A percentile compares a stretch with the other conserved stretches of the same genome.
These are phyloP conservation scores for Cyprinella venusta DNA, from an alignment of 2,797 vertebrate species.

Conservation along the genomic window DNA sequence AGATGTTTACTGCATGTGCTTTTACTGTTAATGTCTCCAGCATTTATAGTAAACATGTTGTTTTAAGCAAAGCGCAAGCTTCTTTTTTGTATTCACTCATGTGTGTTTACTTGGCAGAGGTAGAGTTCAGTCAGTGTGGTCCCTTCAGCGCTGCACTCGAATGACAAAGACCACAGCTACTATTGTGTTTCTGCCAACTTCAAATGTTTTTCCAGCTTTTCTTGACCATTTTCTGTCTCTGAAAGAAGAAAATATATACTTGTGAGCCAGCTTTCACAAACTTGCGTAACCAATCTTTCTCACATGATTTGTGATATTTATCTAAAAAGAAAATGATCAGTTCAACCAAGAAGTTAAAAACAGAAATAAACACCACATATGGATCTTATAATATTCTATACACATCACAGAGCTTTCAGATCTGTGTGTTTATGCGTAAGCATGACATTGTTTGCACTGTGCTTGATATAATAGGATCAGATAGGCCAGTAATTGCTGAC, in stretches of 20 bases:
- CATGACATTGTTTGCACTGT: neutral
- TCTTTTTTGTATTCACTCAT: constrained; percentile 33
- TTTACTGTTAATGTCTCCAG: neutral
- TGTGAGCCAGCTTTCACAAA: neutral
- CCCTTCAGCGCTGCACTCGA: constrained; percentile 9
- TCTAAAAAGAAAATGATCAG: neutral
- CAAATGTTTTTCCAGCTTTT: neutral
- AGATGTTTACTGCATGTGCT: neutral
- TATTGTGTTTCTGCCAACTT: constrained; percentile 32
- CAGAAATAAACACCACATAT: neutral
- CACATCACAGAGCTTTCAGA: neutral
- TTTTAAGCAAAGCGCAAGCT: neutral
- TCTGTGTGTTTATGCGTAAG: neutral
- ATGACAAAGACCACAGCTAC: constrained; percentile 49
- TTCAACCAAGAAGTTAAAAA: neutral
- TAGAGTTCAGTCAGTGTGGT: constrained; percentile 40
- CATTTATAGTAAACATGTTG: constrained; percentile 11
- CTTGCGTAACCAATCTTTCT: neutral
- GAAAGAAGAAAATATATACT: constrained; percentile 14
- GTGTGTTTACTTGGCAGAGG: constrained; percentile 16
- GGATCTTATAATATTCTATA: neutral
- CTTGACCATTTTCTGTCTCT: neutral
- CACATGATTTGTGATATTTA: neutral
- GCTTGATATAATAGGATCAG: constrained; percentile 13
- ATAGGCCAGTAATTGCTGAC: neutral